Evolutionary conservation across 2,888 invertebrate species (phyloP).

Genomic region (Drosophila nigritarsus): DNA sequence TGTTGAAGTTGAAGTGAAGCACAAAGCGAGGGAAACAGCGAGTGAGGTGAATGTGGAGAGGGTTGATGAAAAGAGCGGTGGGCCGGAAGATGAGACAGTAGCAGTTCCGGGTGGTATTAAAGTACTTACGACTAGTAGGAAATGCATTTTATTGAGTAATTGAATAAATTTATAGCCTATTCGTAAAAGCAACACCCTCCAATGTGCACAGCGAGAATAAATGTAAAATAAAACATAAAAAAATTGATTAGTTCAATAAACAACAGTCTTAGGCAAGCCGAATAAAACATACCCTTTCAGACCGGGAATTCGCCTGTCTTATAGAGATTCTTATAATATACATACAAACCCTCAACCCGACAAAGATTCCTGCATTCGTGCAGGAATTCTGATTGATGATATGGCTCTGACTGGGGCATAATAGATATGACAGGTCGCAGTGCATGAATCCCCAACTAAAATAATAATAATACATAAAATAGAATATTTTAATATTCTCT

Average conservation of each 20-base stretch:
- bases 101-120: slow-evolving; percentile 17
- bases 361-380: not conserved
- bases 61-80: not conserved
- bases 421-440: too few species aligned
- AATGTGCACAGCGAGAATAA: not conserved
- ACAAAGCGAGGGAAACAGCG: not conserved
- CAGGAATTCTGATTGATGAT: not conserved
- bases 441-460: too few species aligned
- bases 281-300: not conserved
- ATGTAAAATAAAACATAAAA: slow-evolving; percentile 11
- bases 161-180: slow-evolving; percentile 11
- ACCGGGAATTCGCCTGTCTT: not conserved
- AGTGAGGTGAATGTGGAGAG: not conserved
- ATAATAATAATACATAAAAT: too few species aligned
- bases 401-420: too few species aligned
- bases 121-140: slow-evolving; percentile 11
- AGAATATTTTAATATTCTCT: too few species aligned
- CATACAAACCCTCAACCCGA: not conserved
- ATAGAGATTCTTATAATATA: not conserved
- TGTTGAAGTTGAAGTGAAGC: slow-evolving; percentile 9
- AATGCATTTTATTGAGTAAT: slow-evolving; percentile 22
- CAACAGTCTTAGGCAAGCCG: not conserved
- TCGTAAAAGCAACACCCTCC: not conserved
- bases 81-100: not conserved
- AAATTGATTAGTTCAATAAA: slow-evolving; percentile 1